Evolutionary conservation across 2,113 vertebrate species (phyloP).

Genomic region (Gallinago jamesoni): DNA sequence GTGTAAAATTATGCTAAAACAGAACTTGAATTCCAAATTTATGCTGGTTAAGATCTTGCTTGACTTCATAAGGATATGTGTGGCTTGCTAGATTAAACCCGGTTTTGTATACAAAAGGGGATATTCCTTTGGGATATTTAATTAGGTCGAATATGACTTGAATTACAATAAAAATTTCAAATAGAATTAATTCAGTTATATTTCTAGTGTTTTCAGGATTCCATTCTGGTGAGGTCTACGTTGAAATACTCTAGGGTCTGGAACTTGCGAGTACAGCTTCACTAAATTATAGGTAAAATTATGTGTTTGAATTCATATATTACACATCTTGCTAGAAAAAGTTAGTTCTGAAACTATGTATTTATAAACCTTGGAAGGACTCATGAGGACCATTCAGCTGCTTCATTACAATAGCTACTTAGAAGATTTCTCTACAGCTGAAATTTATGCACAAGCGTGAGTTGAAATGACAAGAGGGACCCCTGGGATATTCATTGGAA

Average conservation of each 20-base stretch:
- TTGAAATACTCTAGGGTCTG: not conserved
- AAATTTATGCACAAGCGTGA: constrained; percentile 47
- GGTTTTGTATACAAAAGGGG: not conserved
- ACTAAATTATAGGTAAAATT: not conserved
- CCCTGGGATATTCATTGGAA: constrained; percentile 22
- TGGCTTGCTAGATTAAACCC: not conserved
- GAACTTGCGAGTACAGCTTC: not conserved
- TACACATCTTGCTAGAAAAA: not conserved
- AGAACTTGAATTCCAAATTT: not conserved
- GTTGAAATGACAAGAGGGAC: constrained; percentile 25
- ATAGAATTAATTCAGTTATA: not conserved
- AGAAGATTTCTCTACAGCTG: not conserved
- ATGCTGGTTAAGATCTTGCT: not conserved
- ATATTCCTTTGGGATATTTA: not conserved
- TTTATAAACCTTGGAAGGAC: constrained; percentile 19
- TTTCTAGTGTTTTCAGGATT: not conserved
- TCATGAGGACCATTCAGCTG: constrained; percentile 4
- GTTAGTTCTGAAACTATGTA: not conserved
- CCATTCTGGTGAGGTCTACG: not conserved
- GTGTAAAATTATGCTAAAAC: not conserved
- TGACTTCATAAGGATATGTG: not conserved
- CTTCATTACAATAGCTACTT: constrained; percentile 24
- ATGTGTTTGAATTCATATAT: not conserved
- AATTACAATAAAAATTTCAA: not conserved
- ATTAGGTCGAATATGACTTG: not conserved